Base-by-base conservation (phyloP, 1,140 invertebrate genomes). In the Brachionus sp. region DNA sequence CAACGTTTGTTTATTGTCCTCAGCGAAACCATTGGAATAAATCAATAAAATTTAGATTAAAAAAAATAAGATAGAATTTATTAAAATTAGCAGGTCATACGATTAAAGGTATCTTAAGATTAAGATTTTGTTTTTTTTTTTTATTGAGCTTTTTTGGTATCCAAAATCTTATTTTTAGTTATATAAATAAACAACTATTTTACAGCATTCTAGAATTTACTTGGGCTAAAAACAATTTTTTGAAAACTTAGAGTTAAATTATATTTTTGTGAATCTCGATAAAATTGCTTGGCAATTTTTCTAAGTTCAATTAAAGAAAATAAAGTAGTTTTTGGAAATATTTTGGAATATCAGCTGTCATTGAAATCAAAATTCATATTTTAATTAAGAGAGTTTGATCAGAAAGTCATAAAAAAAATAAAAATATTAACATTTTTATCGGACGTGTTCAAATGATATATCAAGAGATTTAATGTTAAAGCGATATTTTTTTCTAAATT, bases 31-130 rank as follows among this genome's bases (percentile, higher is more conserved):
- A 70, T 70, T 39, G 66, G 37, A 70, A 37, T 70, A 70, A 70
- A 70, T 70, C 66, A 70, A 70, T 70, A 70, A 70, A 70, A 39
- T 70, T 70, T 39, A 70, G n/a, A 37, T 70, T 37, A 70, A 70
- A 70, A 16, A 57, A 57, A 68, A 68, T 33, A 68, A 39, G 16
- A 70, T 70, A 70, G 37, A 70, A 70, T 42, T 70, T 39, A 70
- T 66, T 66, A 66, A 66, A 33, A 33, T 66, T 66, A 70, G 16
- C 37, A 35, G 66, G 66, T 70, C 66, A 70, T 70, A 39, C 19
- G 50, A 57, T 57, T 57, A 57, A 19, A 57, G 50, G 50, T 70
- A 70, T 39, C 37, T 70, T 70, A 39, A 70, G 64, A 66, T 66
- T 70, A 70, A 42, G 66, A 12, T 19, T 39, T 39, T 39, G 13